phyloP scores from a whole-genome alignment of 2,888 invertebrate species.

The Augochlorella aurata region DNA sequence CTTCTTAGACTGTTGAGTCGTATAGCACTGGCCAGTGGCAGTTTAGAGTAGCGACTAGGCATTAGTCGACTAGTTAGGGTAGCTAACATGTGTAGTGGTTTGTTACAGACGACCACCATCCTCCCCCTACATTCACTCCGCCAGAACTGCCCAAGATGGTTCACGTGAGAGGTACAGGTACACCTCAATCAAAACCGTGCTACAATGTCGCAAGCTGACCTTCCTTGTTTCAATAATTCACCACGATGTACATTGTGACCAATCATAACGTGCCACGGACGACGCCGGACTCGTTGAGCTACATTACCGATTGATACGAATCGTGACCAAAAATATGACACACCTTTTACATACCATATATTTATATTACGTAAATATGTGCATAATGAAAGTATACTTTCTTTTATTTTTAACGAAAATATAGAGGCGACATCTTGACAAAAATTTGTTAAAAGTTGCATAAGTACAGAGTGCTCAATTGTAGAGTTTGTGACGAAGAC shows the following conservation, averaged over 20 bases:
- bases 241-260: constrained; percentile 44
- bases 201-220: constrained; percentile 79
- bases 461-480: not conserved
- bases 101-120: constrained; percentile 98
- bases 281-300: constrained; percentile 30
- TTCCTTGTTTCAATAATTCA: constrained; percentile 65
- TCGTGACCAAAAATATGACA: not conserved
- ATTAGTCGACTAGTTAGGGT: constrained; percentile 78
- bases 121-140: constrained; percentile 98
- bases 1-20: constrained; percentile 42
- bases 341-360: not conserved
- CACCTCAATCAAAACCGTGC: constrained; percentile 79
- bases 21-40: constrained; percentile 55
- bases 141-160: constrained; percentile 99
- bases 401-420: no score
- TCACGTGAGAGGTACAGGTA: constrained; percentile 94
- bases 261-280: constrained; percentile 18
- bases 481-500: not conserved
- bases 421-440: no score
- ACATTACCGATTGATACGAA: constrained; percentile 18
- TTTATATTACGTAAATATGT: not conserved
- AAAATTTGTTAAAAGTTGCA: no score
- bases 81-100: constrained; percentile 82
- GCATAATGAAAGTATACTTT: no score
- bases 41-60: constrained; percentile 69